Percentiles rank a stretch among this genome's conserved stretches.
Conservation (phyloP, 2,888 invertebrate genomes). For the Dione vanillae region DNA sequence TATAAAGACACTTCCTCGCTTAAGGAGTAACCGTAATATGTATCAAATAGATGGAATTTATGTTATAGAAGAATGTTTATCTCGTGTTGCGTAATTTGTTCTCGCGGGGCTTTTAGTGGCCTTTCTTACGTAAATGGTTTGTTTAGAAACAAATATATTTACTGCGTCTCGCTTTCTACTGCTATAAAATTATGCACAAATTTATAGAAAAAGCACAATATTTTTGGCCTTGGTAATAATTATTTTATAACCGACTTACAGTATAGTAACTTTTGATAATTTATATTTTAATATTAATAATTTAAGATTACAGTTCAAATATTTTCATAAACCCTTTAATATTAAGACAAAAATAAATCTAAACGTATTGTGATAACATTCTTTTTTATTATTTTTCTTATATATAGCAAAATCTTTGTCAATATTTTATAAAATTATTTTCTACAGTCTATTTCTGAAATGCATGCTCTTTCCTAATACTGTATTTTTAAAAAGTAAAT, state of each 20-base stretch:
- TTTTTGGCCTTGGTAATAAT: slow-evolving; percentile 34
- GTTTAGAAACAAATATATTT: slow-evolving; percentile 21
- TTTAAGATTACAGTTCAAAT: slow-evolving; percentile 33
- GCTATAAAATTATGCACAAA: slow-evolving; percentile 42
- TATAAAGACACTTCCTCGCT: slow-evolving; percentile 77
- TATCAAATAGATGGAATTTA: slow-evolving; percentile 67
- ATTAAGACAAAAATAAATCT: slow-evolving; percentile 28
- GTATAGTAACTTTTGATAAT: slow-evolving; percentile 35
- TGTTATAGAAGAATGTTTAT: slow-evolving; percentile 65
- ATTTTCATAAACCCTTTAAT: slow-evolving; percentile 33
- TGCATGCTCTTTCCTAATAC: slow-evolving; percentile 7
- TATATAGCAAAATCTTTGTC: slow-evolving; percentile 28
- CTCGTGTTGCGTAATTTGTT: slow-evolving; percentile 58
- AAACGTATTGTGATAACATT: slow-evolving; percentile 35
- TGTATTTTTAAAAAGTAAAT: slow-evolving; percentile 8
- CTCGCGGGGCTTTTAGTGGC: slow-evolving; percentile 64
- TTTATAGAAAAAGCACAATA: slow-evolving; percentile 40
- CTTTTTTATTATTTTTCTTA: slow-evolving; percentile 32
- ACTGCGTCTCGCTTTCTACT: slow-evolving; percentile 29
- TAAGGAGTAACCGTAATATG: slow-evolving; percentile 66
- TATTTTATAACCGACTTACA: slow-evolving; percentile 29
- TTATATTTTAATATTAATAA: slow-evolving; percentile 30
- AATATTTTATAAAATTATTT: slow-evolving; percentile 16
- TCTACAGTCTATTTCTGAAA: slow-evolving; percentile 16
- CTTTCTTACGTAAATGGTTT: slow-evolving; percentile 19